phyloP scores from a whole-genome alignment of 2,113 vertebrate species.

The Pavo muticus region DNA sequence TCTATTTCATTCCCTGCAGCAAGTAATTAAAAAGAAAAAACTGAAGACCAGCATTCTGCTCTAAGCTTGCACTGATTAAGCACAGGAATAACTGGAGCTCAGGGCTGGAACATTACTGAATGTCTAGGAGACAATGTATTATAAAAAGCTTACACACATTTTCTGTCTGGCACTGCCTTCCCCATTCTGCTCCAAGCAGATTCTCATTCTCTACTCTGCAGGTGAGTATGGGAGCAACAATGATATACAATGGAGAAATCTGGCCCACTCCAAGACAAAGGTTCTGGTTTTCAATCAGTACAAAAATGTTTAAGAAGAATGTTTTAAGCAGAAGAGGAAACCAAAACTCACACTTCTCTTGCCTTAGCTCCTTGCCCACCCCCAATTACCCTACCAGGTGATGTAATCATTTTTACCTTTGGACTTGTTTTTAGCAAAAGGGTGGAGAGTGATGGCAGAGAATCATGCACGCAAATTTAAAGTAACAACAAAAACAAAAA shows the following conservation, averaged over 20 bases:
- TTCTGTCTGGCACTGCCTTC: not conserved
- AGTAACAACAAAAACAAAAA: not conserved
- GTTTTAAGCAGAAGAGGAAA: not conserved
- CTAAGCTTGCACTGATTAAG: not conserved
- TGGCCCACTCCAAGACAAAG: not conserved
- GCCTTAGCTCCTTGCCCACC: not conserved
- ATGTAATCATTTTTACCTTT: not conserved
- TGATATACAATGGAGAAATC: not conserved
- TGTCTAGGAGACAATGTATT: not conserved
- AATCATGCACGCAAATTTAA: not conserved
- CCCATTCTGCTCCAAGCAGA: not conserved
- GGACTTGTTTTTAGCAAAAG: not conserved
- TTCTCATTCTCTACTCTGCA: not conserved
- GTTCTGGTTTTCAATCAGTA: not conserved
- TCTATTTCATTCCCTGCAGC: not conserved
- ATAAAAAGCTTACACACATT: not conserved
- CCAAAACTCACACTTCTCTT: not conserved
- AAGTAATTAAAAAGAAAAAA: not conserved
- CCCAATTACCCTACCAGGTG: fast-evolving
- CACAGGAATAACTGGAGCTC: not conserved
- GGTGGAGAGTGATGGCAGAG: not conserved
- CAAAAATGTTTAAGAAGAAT: not conserved
- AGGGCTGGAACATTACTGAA: not conserved
- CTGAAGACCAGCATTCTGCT: not conserved
- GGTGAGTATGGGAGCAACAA: not conserved